Evolutionary conservation across 2,113 vertebrate species (phyloP).

Genomic region (Chaetops frenatus): DNA sequence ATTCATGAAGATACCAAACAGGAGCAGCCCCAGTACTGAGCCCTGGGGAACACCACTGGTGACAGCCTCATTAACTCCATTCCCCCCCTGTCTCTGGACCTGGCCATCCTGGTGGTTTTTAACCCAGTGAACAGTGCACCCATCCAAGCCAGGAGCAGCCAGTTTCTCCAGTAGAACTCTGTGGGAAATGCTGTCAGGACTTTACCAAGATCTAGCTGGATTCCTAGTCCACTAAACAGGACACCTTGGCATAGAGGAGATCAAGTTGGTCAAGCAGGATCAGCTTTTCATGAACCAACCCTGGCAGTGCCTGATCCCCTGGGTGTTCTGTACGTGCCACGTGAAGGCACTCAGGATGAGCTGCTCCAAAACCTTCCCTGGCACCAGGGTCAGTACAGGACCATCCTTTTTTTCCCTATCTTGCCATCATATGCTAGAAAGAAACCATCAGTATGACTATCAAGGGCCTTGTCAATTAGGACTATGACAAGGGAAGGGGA

Average conservation of each 20-base stretch:
- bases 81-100: neutral
- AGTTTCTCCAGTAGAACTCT: neutral
- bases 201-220: neutral
- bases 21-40: neutral
- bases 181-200: neutral
- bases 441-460: neutral
- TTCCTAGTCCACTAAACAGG: neutral
- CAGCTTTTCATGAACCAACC: accelerated
- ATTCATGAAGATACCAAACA: neutral
- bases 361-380: neutral
- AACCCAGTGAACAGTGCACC: neutral
- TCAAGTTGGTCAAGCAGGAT: neutral
- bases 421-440: neutral
- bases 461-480: neutral
- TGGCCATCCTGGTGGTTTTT: neutral
- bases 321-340: neutral
- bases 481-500: neutral
- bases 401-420: neutral
- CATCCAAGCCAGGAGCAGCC: neutral
- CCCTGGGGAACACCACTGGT: neutral
- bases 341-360: too few relatives aligned
- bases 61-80: neutral
- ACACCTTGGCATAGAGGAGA: neutral
- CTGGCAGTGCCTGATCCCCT: neutral
- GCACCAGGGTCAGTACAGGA: neutral